Evolutionary conservation across 2,797 vertebrate species (phyloP), one percentile per base, ranked within the genome.

Genomic region (Bucorvus abyssinicus): DNA sequence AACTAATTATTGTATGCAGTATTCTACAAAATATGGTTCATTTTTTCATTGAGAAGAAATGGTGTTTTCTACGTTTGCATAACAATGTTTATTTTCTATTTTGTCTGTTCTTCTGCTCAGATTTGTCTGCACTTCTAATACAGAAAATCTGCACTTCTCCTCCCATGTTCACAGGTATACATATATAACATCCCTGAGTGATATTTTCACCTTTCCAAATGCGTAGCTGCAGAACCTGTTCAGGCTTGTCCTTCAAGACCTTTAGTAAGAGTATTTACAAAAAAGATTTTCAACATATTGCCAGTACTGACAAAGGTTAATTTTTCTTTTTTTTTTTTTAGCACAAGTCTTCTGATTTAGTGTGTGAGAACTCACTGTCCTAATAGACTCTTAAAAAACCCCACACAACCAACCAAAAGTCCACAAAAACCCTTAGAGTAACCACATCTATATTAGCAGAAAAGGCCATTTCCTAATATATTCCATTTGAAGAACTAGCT

Each of bases 351-450:
- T 90, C 71, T 47, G 11, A 47, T 83, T 70, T 79, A 50, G 8
- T 16, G 6, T 30, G 2, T 40, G 61, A 89, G 74, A 53, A 4
- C 7, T 53, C 5, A 36, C 6, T 36, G 8, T 30, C 42, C 10
- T 67, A 57, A 55, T 6, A 30, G 22, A 27, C 19, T 57, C 15
- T 17, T 21, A 50, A 65, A 63, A 57, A 56, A 34, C 0, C 6
- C 32, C 10, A 27, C 6, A 0, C 5, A 71, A n/a, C 2, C 3
- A 21, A 73, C 7, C 6, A 38, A 47, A 40, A 34, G 40, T 3
- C 2, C 1, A 36, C 3, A 10, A 38, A 18, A 5, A 1, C 14
- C 2, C 1, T 20, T 59, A 36, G 10, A 8, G 10, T 55, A 55
- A 55, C 9, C 8, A 19, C 6, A 71, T 2, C 8, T 69, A 19